Conservation (phyloP, 2,888 invertebrate genomes). For the Cryptocheilus praepositus region DNA sequence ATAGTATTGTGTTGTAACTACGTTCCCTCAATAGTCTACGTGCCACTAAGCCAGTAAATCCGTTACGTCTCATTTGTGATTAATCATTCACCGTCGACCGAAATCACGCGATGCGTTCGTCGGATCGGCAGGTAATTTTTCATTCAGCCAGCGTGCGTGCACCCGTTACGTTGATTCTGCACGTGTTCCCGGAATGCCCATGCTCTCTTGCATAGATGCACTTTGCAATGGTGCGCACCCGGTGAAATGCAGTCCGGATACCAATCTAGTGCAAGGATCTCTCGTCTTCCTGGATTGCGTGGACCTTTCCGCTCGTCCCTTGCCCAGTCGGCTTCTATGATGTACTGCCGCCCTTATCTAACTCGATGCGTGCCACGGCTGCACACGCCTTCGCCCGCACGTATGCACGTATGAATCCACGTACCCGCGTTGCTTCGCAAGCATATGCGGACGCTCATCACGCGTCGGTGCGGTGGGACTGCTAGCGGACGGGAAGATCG, state of each 20-base stretch:
- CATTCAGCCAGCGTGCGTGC: slow-evolving; percentile 23
- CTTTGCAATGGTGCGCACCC: slow-evolving; percentile 10
- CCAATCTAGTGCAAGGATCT: slow-evolving; percentile 50
- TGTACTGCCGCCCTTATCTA: slow-evolving; percentile 56
- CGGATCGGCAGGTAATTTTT: slow-evolving; percentile 9
- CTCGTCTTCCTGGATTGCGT: slow-evolving; percentile 29
- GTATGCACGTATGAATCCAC: slow-evolving; percentile 18
- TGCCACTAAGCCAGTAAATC: too few species aligned
- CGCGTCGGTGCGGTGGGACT: slow-evolving; percentile 51
- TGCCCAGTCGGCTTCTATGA: slow-evolving; percentile 50
- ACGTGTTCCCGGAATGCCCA: slow-evolving; percentile 19
- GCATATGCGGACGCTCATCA: slow-evolving; percentile 58
- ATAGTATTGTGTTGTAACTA: too few species aligned
- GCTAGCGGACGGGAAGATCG: slow-evolving; percentile 38
- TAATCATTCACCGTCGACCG: too few species aligned
- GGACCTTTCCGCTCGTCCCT: slow-evolving; percentile 9
- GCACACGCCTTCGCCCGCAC: slow-evolving; percentile 28
- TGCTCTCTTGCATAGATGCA: slow-evolving; percentile 24
- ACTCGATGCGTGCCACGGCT: slow-evolving; percentile 49
- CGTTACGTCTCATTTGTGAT: too few species aligned
- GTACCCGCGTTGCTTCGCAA: slow-evolving; percentile 12
- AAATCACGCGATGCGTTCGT: too few species aligned
- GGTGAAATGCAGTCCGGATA: slow-evolving; percentile 15
- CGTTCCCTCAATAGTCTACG: too few species aligned
- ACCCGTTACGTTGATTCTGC: slow-evolving; percentile 20